phyloP scores from a whole-genome alignment of 1,140 invertebrate genomes.

The Rhyacophila brunnea region DNA sequence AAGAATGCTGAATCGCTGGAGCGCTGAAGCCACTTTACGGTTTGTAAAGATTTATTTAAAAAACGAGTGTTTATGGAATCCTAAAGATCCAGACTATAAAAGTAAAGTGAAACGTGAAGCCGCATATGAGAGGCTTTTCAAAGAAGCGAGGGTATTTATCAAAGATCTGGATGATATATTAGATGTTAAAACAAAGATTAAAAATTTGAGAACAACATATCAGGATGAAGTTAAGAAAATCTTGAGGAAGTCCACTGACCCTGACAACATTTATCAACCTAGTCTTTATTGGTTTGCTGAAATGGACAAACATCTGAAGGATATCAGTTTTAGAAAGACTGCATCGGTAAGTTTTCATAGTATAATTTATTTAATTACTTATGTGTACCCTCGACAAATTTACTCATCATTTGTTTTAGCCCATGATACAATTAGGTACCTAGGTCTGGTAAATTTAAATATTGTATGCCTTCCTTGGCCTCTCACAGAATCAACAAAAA shows the following conservation, averaged over 20 bases:
- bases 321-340: conserved; percentile 15
- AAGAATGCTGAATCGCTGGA: conserved; percentile 37
- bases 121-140: conserved; percentile 43
- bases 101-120: conserved; percentile 43
- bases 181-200: conserved; percentile 53
- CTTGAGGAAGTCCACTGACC: conserved; percentile 43
- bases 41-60: conserved; percentile 54
- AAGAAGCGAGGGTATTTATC: conserved; percentile 44
- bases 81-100: conserved; percentile 46
- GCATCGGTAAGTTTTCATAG: too few relatives aligned
- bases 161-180: conserved; percentile 39
- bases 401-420: too few relatives aligned
- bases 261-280: conserved; percentile 46
- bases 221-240: conserved; percentile 53
- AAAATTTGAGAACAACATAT: conserved; percentile 52
- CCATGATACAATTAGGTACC: too few relatives aligned
- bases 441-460: too few relatives aligned
- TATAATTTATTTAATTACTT: too few relatives aligned
- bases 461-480: too few relatives aligned
- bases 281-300: conserved; percentile 48
- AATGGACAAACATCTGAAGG: conserved; percentile 49
- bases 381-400: too few relatives aligned
- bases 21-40: conserved; percentile 28
- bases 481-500: too few relatives aligned
- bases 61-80: conserved; percentile 53